Conservation (phyloP, 2,888 invertebrate genomes). For the Leucoptera coffeella region DNA sequence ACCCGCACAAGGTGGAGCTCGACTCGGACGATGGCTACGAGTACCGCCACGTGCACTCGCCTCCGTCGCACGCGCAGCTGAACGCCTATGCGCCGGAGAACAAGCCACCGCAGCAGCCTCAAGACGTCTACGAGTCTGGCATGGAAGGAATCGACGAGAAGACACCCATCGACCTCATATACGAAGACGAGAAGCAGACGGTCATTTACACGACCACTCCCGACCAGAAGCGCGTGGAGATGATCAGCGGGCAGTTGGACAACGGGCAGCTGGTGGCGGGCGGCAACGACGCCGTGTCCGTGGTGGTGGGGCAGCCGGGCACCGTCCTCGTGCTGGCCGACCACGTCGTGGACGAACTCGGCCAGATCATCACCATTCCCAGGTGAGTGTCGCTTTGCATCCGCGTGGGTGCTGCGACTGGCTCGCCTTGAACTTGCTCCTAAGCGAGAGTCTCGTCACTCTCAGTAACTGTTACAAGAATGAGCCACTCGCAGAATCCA, state of each 20-base stretch:
- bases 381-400: constrained; percentile 37
- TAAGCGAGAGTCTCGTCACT: no score
- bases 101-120: constrained; percentile 54
- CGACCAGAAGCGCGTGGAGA: constrained; percentile 75
- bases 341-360: constrained; percentile 64
- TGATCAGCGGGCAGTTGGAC: constrained; percentile 63
- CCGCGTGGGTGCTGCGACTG: constrained; percentile 45
- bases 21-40: constrained; percentile 55
- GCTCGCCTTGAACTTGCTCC: constrained; percentile 54
- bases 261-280: constrained; percentile 51
- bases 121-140: constrained; percentile 41
- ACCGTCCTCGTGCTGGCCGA: constrained; percentile 70
- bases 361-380: constrained; percentile 59
- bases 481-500: no score
- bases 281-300: constrained; percentile 47
- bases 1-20: constrained; percentile 57
- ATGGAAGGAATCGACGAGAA: constrained; percentile 58
- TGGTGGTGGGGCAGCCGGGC: constrained; percentile 39
- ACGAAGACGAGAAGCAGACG: constrained; percentile 79
- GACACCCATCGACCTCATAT: constrained; percentile 74
- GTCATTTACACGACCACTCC: constrained; percentile 76
- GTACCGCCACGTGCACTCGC: constrained; percentile 52
- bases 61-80: constrained; percentile 46
- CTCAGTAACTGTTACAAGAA: no score
- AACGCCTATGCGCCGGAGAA: constrained; percentile 46